phyloP scores from a whole-genome alignment of 2,888 invertebrate species.

The Mythimna lalbum region DNA sequence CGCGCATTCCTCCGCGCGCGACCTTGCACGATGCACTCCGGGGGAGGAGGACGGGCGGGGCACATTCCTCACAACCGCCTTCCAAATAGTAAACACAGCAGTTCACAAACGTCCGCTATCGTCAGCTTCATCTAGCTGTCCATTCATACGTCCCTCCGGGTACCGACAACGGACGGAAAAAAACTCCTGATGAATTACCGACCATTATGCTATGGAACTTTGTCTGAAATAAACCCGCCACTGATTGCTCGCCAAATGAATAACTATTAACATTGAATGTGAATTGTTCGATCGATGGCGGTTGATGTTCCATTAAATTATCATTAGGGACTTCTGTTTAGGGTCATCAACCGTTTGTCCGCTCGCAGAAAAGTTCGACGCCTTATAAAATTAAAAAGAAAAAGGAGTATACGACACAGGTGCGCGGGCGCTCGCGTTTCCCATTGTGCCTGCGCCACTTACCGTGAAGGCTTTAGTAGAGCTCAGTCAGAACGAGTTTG shows the following conservation, averaged over 20 bases:
- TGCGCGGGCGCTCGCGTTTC: constrained; percentile 84
- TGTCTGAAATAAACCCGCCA: constrained; percentile 56
- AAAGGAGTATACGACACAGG: constrained; percentile 81
- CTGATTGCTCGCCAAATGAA: constrained; percentile 61
- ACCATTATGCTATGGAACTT: constrained; percentile 65
- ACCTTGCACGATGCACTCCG: constrained; percentile 71
- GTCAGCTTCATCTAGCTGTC: constrained; percentile 66
- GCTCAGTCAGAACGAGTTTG: constrained; percentile 75
- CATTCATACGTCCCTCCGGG: constrained; percentile 75
- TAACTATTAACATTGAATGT: constrained; percentile 69
- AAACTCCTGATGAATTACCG: constrained; percentile 71
- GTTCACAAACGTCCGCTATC: constrained; percentile 63
- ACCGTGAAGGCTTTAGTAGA: constrained; percentile 68
- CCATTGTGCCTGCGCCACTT: constrained; percentile 81
- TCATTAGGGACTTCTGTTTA: constrained; percentile 64
- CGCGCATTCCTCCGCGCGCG: constrained; percentile 72
- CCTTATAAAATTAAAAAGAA: constrained; percentile 78
- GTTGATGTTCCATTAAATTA: constrained; percentile 68
- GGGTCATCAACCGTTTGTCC: constrained; percentile 83
- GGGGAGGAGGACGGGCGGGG: constrained; percentile 29
- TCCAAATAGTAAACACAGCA: constrained; percentile 67
- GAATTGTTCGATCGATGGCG: constrained; percentile 64
- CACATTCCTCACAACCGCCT: constrained; percentile 70
- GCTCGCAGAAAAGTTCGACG: constrained; percentile 83
- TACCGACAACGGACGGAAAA: constrained; percentile 62